These are phyloP conservation scores for Vesta saturnalis DNA, from an alignment of 2,888 invertebrate genomes.

Conservation along the genomic window DNA sequence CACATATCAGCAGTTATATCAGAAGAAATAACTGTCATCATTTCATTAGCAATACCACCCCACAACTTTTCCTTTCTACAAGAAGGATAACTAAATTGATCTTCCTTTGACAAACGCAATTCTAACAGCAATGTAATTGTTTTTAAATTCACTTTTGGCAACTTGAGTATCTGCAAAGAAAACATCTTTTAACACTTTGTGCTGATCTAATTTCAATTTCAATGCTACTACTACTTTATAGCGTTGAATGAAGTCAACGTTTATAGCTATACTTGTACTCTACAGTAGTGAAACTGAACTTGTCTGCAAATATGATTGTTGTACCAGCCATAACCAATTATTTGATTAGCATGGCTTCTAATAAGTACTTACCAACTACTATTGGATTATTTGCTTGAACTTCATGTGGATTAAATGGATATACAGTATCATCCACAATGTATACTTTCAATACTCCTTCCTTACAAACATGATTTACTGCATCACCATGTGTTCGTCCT, in stretches of 20 bases:
- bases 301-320: neutral
- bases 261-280: neutral
- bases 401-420: slow-evolving; percentile 5
- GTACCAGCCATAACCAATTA: neutral
- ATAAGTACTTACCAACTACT: neutral
- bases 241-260: no score
- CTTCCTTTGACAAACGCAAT: slow-evolving; percentile 1
- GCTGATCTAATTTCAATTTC: neutral
- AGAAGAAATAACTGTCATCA: neutral
- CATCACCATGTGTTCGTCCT: neutral
- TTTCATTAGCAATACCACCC: slow-evolving; percentile 2
- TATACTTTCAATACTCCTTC: neutral
- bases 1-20: slow-evolving; percentile 2
- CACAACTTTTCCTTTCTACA: slow-evolving; percentile 3
- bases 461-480: slow-evolving; percentile 2
- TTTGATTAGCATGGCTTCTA: neutral
- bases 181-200: neutral
- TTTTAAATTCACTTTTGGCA: neutral
- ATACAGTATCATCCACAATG: neutral
- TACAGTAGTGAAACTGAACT: slow-evolving; percentile 1
- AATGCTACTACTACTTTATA: neutral
- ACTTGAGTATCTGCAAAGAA: neutral
- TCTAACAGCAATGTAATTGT: neutral
- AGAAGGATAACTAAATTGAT: neutral
- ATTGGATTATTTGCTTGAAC: neutral